Base-by-base conservation (phyloP, 2,888 invertebrate species). In the Drosophila kambysellisi region DNA sequence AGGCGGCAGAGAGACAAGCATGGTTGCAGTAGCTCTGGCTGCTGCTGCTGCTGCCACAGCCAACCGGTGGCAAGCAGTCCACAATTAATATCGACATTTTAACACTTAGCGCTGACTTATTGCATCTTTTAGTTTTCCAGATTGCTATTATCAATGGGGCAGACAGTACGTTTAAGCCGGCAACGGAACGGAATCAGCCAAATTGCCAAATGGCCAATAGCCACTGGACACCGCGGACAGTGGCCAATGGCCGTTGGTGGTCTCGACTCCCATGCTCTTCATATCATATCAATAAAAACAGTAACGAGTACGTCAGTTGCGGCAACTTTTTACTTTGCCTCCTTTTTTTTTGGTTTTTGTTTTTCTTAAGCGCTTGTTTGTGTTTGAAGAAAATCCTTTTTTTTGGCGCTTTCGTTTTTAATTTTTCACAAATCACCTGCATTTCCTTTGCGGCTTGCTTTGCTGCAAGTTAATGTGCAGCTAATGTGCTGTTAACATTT, bases 71-170 rank as follows among this genome's bases (percentile, higher is more conserved):
- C 75, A 75, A 79, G 73, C 73, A 83, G 81, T 81, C 83, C 81
- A 85, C 88, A 91, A 91, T 91, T 91, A 91, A 90, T 91, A 91
- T 91, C 89, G 91, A 91, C 91, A 91, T 89, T 91, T 91, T 91
- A 91, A 91, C 91, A 91, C 91, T 91, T 91, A 87, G 79, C 81
- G 70, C 79, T 88, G 90, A 91, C 86, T 88, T 89, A 91, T 91
- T 83, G 90, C 89, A 82, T 84, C 87, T 90, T 82, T 90, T 82
- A 90, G 80, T 89, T 82, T 81, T 87, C 70, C 69, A 73, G 87
- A 88, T 85, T 82, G 88, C 78, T 87, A 83, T 82, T 88, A 88
- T 88, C 87, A 86, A 76, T 75, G 82, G 72, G 71, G 74, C 74
- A 78, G 68, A 66, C 79, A 82, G 69, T 80, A 56, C 82, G 82